These are phyloP conservation scores for Protobothrops mucrosquamatus DNA, from an alignment of 2,113 vertebrate genomes.

Conservation along the genomic window DNA sequence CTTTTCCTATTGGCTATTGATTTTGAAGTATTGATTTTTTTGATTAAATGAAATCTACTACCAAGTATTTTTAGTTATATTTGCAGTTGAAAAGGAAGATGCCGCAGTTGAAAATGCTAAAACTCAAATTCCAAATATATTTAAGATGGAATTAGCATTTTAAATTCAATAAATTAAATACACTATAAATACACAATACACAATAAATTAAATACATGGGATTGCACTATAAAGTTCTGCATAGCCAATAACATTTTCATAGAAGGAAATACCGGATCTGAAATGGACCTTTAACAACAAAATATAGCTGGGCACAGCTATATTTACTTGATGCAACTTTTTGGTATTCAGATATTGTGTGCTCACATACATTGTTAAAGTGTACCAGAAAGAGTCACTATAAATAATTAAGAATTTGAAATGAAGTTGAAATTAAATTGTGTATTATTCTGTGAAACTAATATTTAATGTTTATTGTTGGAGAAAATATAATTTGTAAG, in stretches of 20 bases:
- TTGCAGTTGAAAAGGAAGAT: neutral
- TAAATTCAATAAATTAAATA: neutral
- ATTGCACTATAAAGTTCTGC: neutral
- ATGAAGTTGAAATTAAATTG: conserved; percentile 45
- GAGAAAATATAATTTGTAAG: conserved; percentile 27
- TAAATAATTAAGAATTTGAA: conserved; percentile 64
- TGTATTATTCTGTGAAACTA: neutral
- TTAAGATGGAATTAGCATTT: neutral
- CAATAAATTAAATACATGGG: neutral
- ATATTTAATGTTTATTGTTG: conserved; percentile 31
- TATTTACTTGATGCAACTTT: neutral
- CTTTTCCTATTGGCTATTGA: neutral
- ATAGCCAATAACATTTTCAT: neutral
- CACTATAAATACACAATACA: neutral
- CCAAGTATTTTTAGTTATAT: neutral
- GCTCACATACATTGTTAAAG: neutral
- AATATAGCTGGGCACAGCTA: neutral
- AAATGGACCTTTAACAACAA: neutral
- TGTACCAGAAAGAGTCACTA: neutral
- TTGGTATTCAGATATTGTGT: neutral
- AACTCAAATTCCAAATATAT: neutral
- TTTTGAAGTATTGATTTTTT: neutral
- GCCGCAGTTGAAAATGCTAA: neutral
- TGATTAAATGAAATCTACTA: neutral
- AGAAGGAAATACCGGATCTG: neutral